phyloP scores from a whole-genome alignment of 2,888 invertebrate species.

The Trimorus sp. region DNA sequence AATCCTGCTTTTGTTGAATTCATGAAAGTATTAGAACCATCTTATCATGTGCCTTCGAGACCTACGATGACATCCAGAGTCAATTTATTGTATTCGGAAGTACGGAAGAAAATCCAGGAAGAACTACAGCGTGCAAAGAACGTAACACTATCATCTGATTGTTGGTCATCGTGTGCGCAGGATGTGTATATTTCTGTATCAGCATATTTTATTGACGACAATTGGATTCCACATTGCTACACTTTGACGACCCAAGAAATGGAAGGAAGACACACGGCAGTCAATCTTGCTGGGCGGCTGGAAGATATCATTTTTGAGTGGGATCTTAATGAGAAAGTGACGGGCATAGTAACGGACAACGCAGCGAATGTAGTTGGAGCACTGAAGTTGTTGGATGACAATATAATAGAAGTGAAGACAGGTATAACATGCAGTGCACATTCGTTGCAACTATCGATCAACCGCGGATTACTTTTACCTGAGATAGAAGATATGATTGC shows the following conservation, averaged over 20 bases:
- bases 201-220: too few species aligned
- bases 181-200: too few species aligned
- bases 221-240: background rate
- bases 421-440: background rate
- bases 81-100: background rate
- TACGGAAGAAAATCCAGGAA: background rate
- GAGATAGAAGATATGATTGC: background rate
- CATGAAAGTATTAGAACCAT: background rate
- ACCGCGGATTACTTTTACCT: background rate
- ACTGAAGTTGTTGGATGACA: background rate
- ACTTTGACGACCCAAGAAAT: background rate
- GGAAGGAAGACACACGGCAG: background rate
- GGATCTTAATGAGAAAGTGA: background rate
- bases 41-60: background rate
- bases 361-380: background rate
- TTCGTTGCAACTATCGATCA: background rate
- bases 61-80: background rate
- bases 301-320: background rate
- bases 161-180: too few species aligned
- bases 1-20: background rate
- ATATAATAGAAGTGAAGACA: too few species aligned
- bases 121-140: background rate
- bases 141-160: too few species aligned
- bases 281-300: background rate
- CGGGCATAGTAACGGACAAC: background rate